Evolutionary conservation across 2,113 vertebrate genomes (phyloP).

Genomic region (Hemiscyllium ocellatum): DNA sequence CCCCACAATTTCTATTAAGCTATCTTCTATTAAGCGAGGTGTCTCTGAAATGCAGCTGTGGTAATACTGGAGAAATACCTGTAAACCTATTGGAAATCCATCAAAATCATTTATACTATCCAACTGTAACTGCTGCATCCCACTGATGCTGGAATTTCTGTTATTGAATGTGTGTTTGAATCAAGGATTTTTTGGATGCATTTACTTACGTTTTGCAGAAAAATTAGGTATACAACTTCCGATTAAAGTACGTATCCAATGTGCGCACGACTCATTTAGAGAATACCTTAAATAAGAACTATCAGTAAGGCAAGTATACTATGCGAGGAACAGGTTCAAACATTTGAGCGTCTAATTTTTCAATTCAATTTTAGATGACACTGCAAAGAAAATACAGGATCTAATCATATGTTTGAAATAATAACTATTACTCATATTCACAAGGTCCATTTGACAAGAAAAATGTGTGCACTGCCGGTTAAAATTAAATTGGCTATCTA

Average conservation of each 20-base stretch:
- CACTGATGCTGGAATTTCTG: background rate
- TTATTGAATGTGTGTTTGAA: background rate
- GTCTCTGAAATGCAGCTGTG: too few relatives aligned
- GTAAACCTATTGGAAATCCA: background rate
- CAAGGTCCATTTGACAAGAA: background rate
- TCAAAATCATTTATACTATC: background rate
- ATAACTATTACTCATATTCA: background rate
- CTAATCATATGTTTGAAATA: background rate
- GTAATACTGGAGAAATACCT: too few relatives aligned
- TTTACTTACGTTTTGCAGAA: background rate
- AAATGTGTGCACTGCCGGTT: background rate
- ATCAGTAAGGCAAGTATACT: background rate
- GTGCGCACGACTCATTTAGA: background rate
- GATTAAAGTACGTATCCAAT: background rate
- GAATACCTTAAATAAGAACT: background rate
- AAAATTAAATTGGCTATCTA: slow-evolving; percentile 17
- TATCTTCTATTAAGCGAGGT: too few relatives aligned
- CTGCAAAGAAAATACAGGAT: background rate
- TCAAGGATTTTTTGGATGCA: background rate
- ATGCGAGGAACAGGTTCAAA: background rate
- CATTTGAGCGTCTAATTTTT: background rate
- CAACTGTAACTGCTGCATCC: background rate
- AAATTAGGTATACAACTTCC: background rate
- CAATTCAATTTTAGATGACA: background rate
- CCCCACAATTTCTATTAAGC: too few relatives aligned